A percentile compares a stretch with the other conserved stretches of the same genome.
These are phyloP conservation scores for Cantharis lateralis DNA, from an alignment of 2,888 invertebrate genomes.

Conservation along the genomic window DNA sequence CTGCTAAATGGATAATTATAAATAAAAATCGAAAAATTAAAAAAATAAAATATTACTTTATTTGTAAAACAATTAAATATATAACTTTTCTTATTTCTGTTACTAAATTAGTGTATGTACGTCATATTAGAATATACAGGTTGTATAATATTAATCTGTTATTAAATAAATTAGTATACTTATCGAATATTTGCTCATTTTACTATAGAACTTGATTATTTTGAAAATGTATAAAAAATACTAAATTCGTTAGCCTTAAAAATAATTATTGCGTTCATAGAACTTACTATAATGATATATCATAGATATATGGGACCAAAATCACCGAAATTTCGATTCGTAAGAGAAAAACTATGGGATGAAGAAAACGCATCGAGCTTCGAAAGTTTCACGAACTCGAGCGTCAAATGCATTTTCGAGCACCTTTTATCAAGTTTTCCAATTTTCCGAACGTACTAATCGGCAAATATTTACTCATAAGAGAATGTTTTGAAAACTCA, in stretches of 20 bases:
- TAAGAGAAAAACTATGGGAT: constrained; percentile 21
- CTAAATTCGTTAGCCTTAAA: constrained; percentile 6
- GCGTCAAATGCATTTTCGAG: constrained; percentile 37
- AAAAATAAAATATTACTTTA: not conserved
- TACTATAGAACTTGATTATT: not conserved
- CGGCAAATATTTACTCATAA: constrained; percentile 54
- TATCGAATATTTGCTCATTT: not conserved
- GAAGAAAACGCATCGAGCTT: constrained; percentile 40
- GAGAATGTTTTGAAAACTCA: constrained; percentile 42
- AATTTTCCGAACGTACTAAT: constrained; percentile 42
- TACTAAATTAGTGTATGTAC: not conserved
- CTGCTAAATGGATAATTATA: no score
- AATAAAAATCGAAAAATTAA: not conserved
- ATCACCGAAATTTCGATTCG: constrained; percentile 50
- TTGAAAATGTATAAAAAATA: not conserved
- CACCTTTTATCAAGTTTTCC: constrained; percentile 11
- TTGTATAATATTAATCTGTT: not conserved
- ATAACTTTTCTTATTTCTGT: not conserved
- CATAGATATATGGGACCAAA: constrained; percentile 97
- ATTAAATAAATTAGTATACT: not conserved
- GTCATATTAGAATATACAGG: not conserved
- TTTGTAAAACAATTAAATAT: not conserved
- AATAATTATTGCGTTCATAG: constrained; percentile 73
- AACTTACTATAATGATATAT: constrained; percentile 93
- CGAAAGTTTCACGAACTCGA: constrained; percentile 42